Conservation (phyloP, 2,113 vertebrate genomes). For the Salvelinus namaycush region DNA sequence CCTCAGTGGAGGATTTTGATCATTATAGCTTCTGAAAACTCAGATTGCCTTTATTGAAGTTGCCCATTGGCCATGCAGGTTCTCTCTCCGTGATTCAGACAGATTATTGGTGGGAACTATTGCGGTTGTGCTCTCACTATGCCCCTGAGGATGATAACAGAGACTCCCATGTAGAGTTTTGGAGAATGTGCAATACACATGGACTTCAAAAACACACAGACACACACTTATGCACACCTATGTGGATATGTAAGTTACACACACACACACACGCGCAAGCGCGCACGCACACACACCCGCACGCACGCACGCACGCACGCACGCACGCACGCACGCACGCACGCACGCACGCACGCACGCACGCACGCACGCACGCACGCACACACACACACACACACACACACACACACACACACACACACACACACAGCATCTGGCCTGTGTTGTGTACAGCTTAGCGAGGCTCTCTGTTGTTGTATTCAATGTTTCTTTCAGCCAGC, state of each 20-base stretch:
- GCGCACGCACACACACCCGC: slow-evolving; percentile 12
- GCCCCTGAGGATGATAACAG: slow-evolving; percentile 52
- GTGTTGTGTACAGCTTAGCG: slow-evolving; percentile 5
- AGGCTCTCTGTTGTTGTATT: slow-evolving; percentile 22
- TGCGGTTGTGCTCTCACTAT: slow-evolving; percentile 36
- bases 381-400: slow-evolving; percentile 2
- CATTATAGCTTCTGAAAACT: slow-evolving; percentile 69
- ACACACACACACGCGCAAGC: background rate
- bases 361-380: slow-evolving; percentile 23
- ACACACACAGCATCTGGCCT: background rate
- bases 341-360: slow-evolving; percentile 20
- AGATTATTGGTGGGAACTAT: slow-evolving; percentile 52
- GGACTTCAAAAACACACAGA: slow-evolving; percentile 15
- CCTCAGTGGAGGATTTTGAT: slow-evolving; percentile 73
- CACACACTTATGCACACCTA: too few species aligned
- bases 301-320: slow-evolving; percentile 5
- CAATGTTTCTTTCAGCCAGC: slow-evolving; percentile 63
- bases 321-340: slow-evolving; percentile 8
- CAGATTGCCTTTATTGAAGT: slow-evolving; percentile 72
- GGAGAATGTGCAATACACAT: slow-evolving; percentile 39
- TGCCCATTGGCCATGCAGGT: slow-evolving; percentile 76
- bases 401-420: slow-evolving; percentile 21
- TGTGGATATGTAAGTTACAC: too few species aligned
- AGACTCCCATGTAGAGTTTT: slow-evolving; percentile 43
- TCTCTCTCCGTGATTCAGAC: slow-evolving; percentile 61